A percentile compares a stretch with the other conserved stretches of the same genome.
Conservation (phyloP, 1,140 invertebrate genomes). For the Venturia canescens region DNA sequence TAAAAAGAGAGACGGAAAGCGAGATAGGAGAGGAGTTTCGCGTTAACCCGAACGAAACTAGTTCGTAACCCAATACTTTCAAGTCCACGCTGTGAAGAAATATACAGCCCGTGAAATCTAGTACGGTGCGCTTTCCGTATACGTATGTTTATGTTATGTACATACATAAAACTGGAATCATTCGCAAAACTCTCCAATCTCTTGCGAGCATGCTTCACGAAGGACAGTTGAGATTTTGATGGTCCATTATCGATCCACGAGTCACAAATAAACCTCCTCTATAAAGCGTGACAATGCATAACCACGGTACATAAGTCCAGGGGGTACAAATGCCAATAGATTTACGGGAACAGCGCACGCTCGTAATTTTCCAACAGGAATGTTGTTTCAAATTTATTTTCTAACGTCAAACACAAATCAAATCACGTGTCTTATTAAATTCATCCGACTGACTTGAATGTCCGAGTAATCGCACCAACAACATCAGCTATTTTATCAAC, state of each 20-base stretch:
- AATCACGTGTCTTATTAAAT: neutral
- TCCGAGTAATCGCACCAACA: too few species aligned
- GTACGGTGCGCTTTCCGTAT: constrained; percentile 58
- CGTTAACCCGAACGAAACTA: constrained; percentile 55
- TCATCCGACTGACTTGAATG: too few species aligned
- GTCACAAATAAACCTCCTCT: neutral
- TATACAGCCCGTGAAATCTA: constrained; percentile 65
- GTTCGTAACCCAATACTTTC: constrained; percentile 69
- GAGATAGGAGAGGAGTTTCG: constrained; percentile 23
- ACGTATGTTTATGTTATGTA: neutral
- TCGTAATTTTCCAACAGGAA: neutral
- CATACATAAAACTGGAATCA: neutral
- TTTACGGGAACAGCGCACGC: neutral
- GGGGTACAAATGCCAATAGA: neutral
- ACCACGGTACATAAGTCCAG: neutral
- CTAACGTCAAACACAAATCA: neutral
- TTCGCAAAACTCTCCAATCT: constrained; percentile 19
- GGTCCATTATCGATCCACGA: neutral
- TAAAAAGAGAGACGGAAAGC: constrained; percentile 44
- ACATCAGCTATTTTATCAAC: too few species aligned
- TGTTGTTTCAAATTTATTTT: neutral
- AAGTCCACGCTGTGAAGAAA: constrained; percentile 49
- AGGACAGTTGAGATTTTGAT: constrained; percentile 23
- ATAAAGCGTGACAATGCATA: constrained; percentile 16
- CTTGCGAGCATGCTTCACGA: neutral